phyloP scores from a whole-genome alignment of 2,113 vertebrate species.

The Callionymus lyra region DNA sequence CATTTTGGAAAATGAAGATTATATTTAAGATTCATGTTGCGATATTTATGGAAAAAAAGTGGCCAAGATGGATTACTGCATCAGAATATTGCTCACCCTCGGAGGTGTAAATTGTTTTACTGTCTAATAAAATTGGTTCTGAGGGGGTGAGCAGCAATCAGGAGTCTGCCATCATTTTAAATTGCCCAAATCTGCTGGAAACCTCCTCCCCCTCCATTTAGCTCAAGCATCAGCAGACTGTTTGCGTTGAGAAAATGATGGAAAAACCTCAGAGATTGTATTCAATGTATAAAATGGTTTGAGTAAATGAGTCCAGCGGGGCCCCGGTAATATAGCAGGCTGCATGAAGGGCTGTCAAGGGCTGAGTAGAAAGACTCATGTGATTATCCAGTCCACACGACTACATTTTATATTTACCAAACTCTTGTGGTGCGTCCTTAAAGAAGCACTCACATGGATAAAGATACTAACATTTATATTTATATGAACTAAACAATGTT shows the following conservation, averaged over 20 bases:
- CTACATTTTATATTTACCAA: too few relatives aligned
- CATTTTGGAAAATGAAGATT: constrained; percentile 21
- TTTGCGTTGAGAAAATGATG: constrained; percentile 23
- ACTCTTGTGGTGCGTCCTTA: neutral
- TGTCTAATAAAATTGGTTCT: constrained; percentile 39
- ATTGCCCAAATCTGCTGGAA: constrained; percentile 31
- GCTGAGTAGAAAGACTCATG: too few relatives aligned
- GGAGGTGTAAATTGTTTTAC: constrained; percentile 49
- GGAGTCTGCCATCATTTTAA: constrained; percentile 37
- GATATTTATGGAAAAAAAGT: constrained; percentile 27
- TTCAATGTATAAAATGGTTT: too few relatives aligned
- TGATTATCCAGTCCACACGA: too few relatives aligned
- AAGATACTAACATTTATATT: too few relatives aligned
- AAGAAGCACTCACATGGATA: too few relatives aligned
- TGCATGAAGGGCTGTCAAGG: too few relatives aligned
- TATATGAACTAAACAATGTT: too few relatives aligned
- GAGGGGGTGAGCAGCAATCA: constrained; percentile 35
- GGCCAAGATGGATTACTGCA: constrained; percentile 21
- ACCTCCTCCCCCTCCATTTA: constrained; percentile 30
- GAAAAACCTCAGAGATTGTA: neutral
- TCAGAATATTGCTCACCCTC: constrained; percentile 30
- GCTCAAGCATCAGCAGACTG: constrained; percentile 20
- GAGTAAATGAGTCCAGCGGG: too few relatives aligned
- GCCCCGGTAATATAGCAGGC: too few relatives aligned
- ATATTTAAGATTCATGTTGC: constrained; percentile 17